Evolutionary conservation across 2,113 vertebrate genomes (phyloP).

Genomic region (Pluvianellus socialis): DNA sequence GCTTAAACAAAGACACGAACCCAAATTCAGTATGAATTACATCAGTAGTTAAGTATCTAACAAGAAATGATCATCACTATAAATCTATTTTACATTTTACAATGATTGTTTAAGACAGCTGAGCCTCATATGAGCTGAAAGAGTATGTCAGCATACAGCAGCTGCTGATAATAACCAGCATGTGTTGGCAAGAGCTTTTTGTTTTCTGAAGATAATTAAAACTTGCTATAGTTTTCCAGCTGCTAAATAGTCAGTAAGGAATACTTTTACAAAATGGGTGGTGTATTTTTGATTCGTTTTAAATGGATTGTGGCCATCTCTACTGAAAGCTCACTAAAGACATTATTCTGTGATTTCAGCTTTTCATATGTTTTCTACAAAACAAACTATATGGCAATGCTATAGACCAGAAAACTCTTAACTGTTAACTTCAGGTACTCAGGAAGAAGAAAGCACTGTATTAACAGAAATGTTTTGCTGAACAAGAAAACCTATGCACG

Average conservation of each 20-base stretch:
- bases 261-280: slow-evolving; percentile 10
- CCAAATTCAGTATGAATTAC: slow-evolving; percentile 26
- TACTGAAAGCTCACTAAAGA: background rate
- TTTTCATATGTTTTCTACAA: background rate
- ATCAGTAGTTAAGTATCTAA: slow-evolving; percentile 65
- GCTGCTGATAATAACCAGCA: slow-evolving; percentile 70
- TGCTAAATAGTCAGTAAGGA: slow-evolving; percentile 60
- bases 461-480: background rate
- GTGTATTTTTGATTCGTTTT: slow-evolving; percentile 19
- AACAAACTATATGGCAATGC: background rate
- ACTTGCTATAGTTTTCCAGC: slow-evolving; percentile 67
- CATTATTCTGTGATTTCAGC: background rate
- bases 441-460: background rate
- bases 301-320: background rate
- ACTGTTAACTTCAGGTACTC: background rate
- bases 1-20: slow-evolving; percentile 23
- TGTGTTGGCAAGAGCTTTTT: slow-evolving; percentile 61
- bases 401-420: background rate
- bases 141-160: slow-evolving; percentile 56
- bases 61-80: slow-evolving; percentile 60
- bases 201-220: slow-evolving; percentile 75
- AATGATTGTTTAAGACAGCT: slow-evolving; percentile 70
- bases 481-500: background rate
- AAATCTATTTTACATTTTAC: slow-evolving; percentile 69
- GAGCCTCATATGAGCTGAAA: slow-evolving; percentile 64